A percentile compares a stretch with the other conserved stretches of the same genome.
Conservation (phyloP, 2,888 invertebrate species). For the Pseudanteris insignis region DNA sequence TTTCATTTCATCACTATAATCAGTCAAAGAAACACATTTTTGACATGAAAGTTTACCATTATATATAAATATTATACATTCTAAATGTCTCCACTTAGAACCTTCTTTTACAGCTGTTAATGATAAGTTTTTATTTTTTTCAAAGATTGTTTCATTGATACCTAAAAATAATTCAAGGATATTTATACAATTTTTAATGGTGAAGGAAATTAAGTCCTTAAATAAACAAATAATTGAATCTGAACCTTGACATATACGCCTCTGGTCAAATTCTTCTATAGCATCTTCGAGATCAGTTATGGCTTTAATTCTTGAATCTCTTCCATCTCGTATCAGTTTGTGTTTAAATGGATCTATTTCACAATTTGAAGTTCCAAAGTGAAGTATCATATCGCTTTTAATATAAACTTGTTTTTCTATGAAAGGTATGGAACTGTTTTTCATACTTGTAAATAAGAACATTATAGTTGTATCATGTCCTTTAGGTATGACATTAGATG, state of each 20-base stretch:
- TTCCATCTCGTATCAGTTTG: conserved; percentile 54
- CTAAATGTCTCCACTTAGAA: conserved; percentile 56
- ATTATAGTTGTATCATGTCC: conserved; percentile 57
- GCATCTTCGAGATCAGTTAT: conserved; percentile 58
- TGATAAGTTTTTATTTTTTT: conserved; percentile 39
- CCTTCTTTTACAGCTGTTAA: conserved; percentile 54
- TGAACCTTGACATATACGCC: conserved; percentile 58
- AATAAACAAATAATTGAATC: no score
- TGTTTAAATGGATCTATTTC: conserved; percentile 56
- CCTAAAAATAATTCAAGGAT: conserved; percentile 23
- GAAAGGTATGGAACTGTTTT: conserved; percentile 56
- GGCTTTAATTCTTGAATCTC: conserved; percentile 50
- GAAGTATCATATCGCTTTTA: conserved; percentile 58
- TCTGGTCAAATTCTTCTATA: conserved; percentile 59
- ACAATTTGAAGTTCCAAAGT: conserved; percentile 53
- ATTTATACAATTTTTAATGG: no score
- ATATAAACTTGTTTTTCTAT: conserved; percentile 60
- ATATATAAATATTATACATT: conserved; percentile 57
- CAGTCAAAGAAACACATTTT: conserved; percentile 53
- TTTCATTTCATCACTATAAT: neutral
- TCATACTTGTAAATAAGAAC: conserved; percentile 56
- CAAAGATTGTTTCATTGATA: conserved; percentile 38
- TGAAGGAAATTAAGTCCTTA: no score
- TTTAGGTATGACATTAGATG: conserved; percentile 57
- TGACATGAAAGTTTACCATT: conserved; percentile 53